These are phyloP conservation scores for Sinocyclocheilus rhinocerous DNA, from an alignment of 2,113 vertebrate genomes.

Conservation along the genomic window DNA sequence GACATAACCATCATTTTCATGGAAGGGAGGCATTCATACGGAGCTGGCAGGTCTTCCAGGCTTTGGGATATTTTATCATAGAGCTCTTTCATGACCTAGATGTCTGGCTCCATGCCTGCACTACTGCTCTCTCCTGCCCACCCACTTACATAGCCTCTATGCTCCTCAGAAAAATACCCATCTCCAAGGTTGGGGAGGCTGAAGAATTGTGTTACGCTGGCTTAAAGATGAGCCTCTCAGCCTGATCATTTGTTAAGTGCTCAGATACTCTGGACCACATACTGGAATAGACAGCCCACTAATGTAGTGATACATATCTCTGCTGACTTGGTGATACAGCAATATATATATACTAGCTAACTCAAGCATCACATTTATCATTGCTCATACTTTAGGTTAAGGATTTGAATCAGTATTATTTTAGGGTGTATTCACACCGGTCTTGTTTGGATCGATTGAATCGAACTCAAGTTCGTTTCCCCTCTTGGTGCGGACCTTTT, in stretches of 20 bases:
- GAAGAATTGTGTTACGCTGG: neutral
- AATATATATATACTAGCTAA: neutral
- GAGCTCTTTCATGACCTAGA: conserved; percentile 35
- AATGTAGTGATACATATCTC: neutral
- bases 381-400: neutral
- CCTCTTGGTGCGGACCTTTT: too few species aligned
- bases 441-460: too few species aligned
- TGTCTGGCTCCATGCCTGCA: neutral
- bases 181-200: neutral
- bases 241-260: neutral
- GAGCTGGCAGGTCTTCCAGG: neutral
- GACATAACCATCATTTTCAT: conserved; percentile 23
- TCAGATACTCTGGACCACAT: neutral
- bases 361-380: neutral
- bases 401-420: neutral
- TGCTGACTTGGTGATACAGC: neutral
- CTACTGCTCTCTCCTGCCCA: conserved; percentile 18
- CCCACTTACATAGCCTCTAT: conserved; percentile 17
- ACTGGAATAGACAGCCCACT: neutral
- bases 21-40: neutral
- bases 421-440: too few species aligned
- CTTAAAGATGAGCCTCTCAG: conserved; percentile 13
- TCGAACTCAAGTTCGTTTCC: too few species aligned
- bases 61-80: neutral
- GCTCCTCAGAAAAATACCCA: neutral